Percentiles rank a stretch among this genome's conserved stretches.
These are phyloP conservation scores for Mirounga angustirostris DNA, from an alignment of 2,113 vertebrate species.

Conservation along the genomic window DNA sequence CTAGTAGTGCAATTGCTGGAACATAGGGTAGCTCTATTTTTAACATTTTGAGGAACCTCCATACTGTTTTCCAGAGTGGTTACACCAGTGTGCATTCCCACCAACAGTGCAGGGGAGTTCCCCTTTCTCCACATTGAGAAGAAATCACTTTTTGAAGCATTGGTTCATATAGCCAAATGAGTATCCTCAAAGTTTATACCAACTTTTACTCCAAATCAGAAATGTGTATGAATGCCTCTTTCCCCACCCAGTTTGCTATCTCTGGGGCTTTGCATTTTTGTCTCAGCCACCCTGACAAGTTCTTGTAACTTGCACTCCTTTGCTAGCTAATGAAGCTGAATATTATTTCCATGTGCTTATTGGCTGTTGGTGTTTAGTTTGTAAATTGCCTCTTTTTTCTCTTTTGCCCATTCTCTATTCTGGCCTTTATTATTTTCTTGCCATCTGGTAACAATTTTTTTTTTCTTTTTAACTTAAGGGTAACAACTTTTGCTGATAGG, in stretches of 20 bases:
- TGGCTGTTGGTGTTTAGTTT: neutral
- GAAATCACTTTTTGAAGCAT: neutral
- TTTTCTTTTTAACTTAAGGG: neutral
- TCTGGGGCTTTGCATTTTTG: neutral
- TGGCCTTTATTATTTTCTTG: neutral
- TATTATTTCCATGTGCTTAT: neutral
- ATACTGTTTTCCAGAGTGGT: neutral
- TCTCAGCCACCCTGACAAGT: neutral
- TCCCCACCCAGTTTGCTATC: neutral
- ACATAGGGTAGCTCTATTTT: neutral
- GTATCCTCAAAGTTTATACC: neutral
- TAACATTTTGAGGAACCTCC: neutral
- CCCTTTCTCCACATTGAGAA: neutral
- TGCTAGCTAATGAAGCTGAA: neutral
- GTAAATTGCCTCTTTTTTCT: neutral
- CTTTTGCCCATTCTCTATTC: neutral
- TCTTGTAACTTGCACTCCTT: neutral
- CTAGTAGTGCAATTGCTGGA: neutral
- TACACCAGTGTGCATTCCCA: neutral
- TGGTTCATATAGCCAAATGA: neutral
- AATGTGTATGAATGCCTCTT: neutral
- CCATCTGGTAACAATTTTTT: neutral
- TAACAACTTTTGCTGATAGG: neutral
- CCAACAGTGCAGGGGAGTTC: neutral
- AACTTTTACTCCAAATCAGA: neutral